phyloP scores from a whole-genome alignment of 2,113 vertebrate genomes.

The Mormoops blainvillei region DNA sequence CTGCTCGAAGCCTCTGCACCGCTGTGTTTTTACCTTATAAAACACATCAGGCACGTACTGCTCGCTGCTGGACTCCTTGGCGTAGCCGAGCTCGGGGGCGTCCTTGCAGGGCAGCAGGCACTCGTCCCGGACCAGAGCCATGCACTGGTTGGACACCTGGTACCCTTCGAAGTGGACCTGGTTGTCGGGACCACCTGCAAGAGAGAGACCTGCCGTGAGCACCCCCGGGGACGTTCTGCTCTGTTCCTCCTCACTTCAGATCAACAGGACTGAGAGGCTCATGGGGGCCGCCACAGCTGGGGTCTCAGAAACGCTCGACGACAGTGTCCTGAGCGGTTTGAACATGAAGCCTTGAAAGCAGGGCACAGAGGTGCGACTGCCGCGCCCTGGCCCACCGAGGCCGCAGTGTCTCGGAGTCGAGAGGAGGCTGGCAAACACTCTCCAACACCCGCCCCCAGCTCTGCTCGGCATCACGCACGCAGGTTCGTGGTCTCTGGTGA shows the following conservation, averaged over 20 bases:
- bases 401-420: background rate
- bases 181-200: constrained; percentile 95
- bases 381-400: rapidly evolving
- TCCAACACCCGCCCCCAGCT: rapidly evolving
- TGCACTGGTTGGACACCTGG: constrained; percentile 99
- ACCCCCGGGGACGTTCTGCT: rapidly evolving
- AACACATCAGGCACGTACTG: constrained; percentile 99
- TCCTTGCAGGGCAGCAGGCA: constrained; percentile 96
- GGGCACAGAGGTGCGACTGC: rapidly evolving
- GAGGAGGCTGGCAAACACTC: rapidly evolving
- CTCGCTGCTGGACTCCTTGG: constrained; percentile 97
- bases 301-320: rapidly evolving
- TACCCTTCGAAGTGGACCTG: constrained; percentile 99
- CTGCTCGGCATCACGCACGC: rapidly evolving
- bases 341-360: rapidly evolving
- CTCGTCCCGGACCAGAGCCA: constrained; percentile 96
- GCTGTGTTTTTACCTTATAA: constrained; percentile 87
- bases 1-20: rapidly evolving
- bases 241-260: background rate
- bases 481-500: background rate
- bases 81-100: constrained; percentile 93
- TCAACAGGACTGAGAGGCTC: background rate
- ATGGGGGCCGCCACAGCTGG: rapidly evolving
- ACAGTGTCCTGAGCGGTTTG: rapidly evolving
- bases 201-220: constrained; percentile 3